Conservation (phyloP, 2,888 invertebrate genomes). For the Orgyia antiqua region DNA sequence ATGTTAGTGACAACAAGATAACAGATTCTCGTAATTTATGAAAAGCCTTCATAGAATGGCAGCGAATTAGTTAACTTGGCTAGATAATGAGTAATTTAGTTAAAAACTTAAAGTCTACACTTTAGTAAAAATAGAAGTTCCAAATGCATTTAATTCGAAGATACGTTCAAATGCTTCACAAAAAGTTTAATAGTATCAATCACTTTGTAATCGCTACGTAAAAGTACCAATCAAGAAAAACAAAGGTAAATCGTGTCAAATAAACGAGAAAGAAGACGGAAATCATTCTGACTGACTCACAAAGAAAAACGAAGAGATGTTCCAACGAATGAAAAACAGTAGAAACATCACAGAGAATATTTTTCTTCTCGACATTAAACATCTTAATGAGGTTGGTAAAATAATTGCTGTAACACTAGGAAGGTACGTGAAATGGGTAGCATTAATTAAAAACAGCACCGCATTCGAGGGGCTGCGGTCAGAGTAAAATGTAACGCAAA, state of each 20-base stretch:
- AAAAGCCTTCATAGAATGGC: no score
- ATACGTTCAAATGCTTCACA: no score
- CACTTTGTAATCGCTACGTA: constrained; percentile 40
- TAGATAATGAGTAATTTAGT: no score
- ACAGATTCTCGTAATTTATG: no score
- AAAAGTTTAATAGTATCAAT: constrained; percentile 37
- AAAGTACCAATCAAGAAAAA: constrained; percentile 45
- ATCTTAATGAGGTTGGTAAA: constrained; percentile 69
- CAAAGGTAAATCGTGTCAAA: constrained; percentile 38
- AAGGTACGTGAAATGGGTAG: constrained; percentile 58
- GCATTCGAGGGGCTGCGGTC: constrained; percentile 56
- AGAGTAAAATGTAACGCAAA: constrained; percentile 65
- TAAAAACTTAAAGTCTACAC: no score
- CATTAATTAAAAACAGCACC: constrained; percentile 71
- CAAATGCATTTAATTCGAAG: no score
- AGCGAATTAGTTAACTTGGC: no score
- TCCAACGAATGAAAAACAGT: constrained; percentile 26
- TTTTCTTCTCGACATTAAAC: constrained; percentile 61
- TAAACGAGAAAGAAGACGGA: constrained; percentile 40
- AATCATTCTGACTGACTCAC: constrained; percentile 44
- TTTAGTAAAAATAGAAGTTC: no score
- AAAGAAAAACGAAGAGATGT: constrained; percentile 39
- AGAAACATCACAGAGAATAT: constrained; percentile 50
- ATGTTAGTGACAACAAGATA: no score
- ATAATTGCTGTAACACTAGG: constrained; percentile 74